Percentiles rank a stretch among this genome's conserved stretches.
Evolutionary conservation across 2,797 vertebrate genomes (phyloP).

Genomic region (Vipera ursinii): DNA sequence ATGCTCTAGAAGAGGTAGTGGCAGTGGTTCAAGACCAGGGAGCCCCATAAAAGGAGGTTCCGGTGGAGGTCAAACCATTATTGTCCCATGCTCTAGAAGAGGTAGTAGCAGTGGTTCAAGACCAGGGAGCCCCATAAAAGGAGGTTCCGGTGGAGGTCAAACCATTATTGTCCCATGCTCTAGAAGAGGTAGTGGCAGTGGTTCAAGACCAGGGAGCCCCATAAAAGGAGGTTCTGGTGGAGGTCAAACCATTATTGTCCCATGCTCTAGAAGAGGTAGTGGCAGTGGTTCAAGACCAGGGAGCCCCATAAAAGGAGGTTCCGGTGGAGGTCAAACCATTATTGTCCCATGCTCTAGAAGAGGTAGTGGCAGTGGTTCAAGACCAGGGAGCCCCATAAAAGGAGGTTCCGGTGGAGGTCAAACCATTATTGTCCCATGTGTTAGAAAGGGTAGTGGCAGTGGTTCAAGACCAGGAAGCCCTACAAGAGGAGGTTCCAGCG

Average conservation of each 20-base stretch:
- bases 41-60: too few species aligned
- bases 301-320: background rate
- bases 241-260: background rate
- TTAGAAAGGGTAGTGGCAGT: background rate
- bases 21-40: background rate
- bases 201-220: background rate
- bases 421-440: background rate
- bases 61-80: background rate
- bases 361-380: background rate
- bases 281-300: background rate
- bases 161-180: background rate
- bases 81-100: background rate
- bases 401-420: background rate
- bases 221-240: conserved; percentile 18
- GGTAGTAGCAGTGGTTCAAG: background rate
- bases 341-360: too few species aligned
- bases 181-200: background rate
- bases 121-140: too few species aligned
- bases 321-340: background rate
- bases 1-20: background rate
- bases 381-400: too few species aligned
- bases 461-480: fast-evolving
- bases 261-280: background rate
- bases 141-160: background rate
- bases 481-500: background rate